Evolutionary conservation across 2,888 invertebrate genomes (phyloP).

Genomic region (Cerastis leucographa): DNA sequence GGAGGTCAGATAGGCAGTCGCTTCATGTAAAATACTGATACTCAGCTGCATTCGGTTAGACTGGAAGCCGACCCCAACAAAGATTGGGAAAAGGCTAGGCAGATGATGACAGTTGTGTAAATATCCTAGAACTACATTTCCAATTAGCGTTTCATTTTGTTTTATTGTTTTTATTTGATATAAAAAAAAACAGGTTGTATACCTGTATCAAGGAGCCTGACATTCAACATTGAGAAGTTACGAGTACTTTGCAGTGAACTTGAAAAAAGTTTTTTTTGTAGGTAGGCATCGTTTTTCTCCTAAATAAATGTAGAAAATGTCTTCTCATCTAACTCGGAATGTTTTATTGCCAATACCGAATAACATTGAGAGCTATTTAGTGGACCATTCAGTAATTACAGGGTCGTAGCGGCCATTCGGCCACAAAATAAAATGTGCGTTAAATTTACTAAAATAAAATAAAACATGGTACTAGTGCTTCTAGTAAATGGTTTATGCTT

Average conservation of each 20-base stretch:
- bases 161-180: not conserved
- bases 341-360: conserved; percentile 57
- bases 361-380: conserved; percentile 51
- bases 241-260: not conserved
- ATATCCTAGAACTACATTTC: not conserved
- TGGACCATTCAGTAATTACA: conserved; percentile 44
- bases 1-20: too few relatives aligned
- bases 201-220: too few relatives aligned
- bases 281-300: not conserved
- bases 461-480: conserved; percentile 24
- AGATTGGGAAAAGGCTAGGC: too few relatives aligned
- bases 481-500: conserved; percentile 26
- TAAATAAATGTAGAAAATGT: conserved; percentile 27
- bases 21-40: too few relatives aligned
- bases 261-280: not conserved
- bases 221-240: not conserved
- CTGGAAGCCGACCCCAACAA: too few relatives aligned
- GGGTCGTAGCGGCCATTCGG: not conserved
- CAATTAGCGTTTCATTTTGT: not conserved
- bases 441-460: conserved; percentile 41
- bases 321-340: conserved; percentile 22
- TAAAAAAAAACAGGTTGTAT: too few relatives aligned
- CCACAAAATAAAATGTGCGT: conserved; percentile 34
- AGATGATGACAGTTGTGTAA: not conserved
- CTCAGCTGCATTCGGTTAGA: too few relatives aligned